These are phyloP conservation scores for Lycodopsis pacificus DNA, from an alignment of 2,797 vertebrate genomes.

Conservation along the genomic window DNA sequence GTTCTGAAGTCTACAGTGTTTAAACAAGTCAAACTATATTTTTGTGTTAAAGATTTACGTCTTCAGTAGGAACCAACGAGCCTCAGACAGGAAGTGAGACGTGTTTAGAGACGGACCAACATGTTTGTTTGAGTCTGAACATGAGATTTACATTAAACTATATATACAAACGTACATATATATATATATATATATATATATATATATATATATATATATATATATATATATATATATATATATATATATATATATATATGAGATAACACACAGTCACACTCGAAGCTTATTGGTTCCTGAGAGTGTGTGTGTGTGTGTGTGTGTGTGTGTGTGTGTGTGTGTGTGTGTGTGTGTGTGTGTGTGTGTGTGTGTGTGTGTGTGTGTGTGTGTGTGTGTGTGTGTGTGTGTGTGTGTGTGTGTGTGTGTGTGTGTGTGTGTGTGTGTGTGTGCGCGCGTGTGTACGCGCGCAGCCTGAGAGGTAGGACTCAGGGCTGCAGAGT, in stretches of 20 bases:
- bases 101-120: neutral
- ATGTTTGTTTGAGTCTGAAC: slow-evolving; percentile 7
- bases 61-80: neutral
- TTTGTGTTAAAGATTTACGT: neutral
- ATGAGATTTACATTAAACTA: neutral
- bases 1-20: neutral
- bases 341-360: too few species aligned
- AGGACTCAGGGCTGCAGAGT: neutral
- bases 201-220: neutral
- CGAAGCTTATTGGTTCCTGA: neutral
- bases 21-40: neutral
- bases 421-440: too few species aligned
- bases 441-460: too few species aligned
- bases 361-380: too few species aligned
- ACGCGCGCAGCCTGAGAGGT: slow-evolving; percentile 13
- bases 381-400: too few species aligned
- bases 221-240: neutral
- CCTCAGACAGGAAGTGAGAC: neutral
- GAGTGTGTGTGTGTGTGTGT: too few species aligned
- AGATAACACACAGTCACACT: neutral
- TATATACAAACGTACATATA: neutral
- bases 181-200: neutral
- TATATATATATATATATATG: neutral
- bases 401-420: too few species aligned
- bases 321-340: too few species aligned